phyloP scores from a whole-genome alignment of 2,888 invertebrate species.

The Dorcus parallelipipedus region DNA sequence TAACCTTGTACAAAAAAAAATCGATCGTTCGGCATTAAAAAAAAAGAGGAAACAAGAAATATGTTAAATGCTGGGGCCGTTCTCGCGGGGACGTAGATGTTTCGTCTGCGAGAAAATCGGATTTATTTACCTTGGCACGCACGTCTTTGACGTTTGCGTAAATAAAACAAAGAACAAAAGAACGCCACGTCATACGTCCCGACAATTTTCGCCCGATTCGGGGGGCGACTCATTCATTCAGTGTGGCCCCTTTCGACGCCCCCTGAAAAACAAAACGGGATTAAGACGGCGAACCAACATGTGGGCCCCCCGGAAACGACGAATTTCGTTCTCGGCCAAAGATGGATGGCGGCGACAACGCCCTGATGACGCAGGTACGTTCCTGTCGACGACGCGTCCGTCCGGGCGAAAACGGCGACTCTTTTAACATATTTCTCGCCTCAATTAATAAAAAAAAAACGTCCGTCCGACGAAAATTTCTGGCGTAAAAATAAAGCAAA shows the following conservation, averaged over 20 bases:
- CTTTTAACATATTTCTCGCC: slow-evolving; percentile 44
- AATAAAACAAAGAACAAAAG: slow-evolving; percentile 5
- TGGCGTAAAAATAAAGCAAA: slow-evolving; percentile 50
- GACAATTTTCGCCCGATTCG: too few species aligned
- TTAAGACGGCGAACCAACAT: not conserved
- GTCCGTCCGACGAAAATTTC: slow-evolving; percentile 29
- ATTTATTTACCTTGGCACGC: slow-evolving; percentile 8
- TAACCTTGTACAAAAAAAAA: slow-evolving; percentile 10
- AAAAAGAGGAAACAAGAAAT: not conserved
- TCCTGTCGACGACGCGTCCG: not conserved
- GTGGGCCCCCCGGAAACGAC: too few species aligned
- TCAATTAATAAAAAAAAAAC: not conserved
- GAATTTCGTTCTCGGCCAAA: not conserved
- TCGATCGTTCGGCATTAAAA: slow-evolving; percentile 13
- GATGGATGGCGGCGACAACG: not conserved
- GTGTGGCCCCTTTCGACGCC: too few species aligned
- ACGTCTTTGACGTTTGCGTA: slow-evolving; percentile 6
- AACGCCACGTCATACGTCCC: slow-evolving; percentile 8
- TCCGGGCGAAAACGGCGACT: slow-evolving; percentile 22
- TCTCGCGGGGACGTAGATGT: too few species aligned
- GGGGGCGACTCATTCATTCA: too few species aligned
- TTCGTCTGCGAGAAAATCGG: too few species aligned
- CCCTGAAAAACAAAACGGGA: not conserved
- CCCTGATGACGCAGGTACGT: not conserved
- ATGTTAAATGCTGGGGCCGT: too few species aligned